phyloP scores from a whole-genome alignment of 2,797 vertebrate species.

The Etheostoma nigrum region DNA sequence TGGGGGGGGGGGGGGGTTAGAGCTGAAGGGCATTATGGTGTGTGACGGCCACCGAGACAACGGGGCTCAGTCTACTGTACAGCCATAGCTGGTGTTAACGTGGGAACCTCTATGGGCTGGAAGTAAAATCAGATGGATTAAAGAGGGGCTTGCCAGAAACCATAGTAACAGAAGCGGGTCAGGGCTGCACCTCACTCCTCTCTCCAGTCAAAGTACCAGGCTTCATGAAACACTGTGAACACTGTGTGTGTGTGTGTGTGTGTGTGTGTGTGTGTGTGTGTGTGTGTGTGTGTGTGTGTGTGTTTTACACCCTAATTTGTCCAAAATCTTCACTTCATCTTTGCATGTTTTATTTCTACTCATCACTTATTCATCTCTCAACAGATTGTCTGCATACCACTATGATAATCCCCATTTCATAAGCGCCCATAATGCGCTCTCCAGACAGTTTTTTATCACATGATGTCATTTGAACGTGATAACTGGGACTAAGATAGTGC shows the following conservation, averaged over 20 bases:
- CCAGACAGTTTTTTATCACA: conserved; percentile 56
- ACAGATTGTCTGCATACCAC: conserved; percentile 47
- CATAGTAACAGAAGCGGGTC: conserved; percentile 8
- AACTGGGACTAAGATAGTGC: conserved; percentile 41
- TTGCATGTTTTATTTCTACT: conserved; percentile 6
- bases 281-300: no score
- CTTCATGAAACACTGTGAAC: conserved; percentile 5
- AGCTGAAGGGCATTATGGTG: no score
- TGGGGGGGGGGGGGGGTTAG: no score
- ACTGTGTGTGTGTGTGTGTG: no score
- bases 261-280: no score
- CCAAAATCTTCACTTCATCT: conserved; percentile 22
- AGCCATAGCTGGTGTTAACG: not conserved
- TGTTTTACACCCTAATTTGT: conserved; percentile 18
- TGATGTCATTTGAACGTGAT: conserved; percentile 53
- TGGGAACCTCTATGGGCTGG: conserved; percentile 1
- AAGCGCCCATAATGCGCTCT: conserved; percentile 64
- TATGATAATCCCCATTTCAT: conserved; percentile 68
- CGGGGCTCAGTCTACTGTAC: not conserved
- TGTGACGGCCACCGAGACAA: conserved; percentile 28
- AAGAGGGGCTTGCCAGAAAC: not conserved
- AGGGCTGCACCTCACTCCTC: conserved; percentile 28
- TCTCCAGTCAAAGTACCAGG: conserved; percentile 21
- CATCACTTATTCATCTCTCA: conserved; percentile 54
- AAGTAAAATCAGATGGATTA: not conserved